phyloP scores from a whole-genome alignment of 1,140 invertebrate species.

The Helicoverpa armigera region DNA sequence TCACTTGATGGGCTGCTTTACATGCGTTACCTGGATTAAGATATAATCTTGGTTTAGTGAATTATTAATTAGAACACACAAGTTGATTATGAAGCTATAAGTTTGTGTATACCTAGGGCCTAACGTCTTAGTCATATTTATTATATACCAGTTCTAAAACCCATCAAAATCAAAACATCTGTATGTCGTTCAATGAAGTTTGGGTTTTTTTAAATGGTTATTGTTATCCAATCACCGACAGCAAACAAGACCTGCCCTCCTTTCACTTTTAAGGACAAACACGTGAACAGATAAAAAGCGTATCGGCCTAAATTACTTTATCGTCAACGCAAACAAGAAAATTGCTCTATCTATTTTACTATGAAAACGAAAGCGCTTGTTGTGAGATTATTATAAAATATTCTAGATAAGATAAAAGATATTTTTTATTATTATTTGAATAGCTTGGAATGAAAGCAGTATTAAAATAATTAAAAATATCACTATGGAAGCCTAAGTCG shows the following conservation, averaged over 20 bases:
- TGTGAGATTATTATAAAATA: neutral
- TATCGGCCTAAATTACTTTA: slow-evolving; percentile 18
- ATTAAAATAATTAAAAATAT: neutral
- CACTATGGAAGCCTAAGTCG: neutral
- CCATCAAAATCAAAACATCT: too few species aligned
- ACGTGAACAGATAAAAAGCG: neutral
- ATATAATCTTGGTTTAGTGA: too few species aligned
- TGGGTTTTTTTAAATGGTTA: neutral
- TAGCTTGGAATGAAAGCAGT: neutral
- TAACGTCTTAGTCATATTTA: too few species aligned
- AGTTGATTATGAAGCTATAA: too few species aligned
- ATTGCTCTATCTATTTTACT: neutral
- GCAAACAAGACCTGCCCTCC: neutral
- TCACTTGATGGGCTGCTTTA: too few species aligned
- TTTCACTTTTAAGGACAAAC: neutral
- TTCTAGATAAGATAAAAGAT: neutral
- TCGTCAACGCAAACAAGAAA: neutral
- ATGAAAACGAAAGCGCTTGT: neutral
- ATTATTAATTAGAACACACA: too few species aligned
- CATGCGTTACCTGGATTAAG: too few species aligned
- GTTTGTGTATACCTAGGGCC: too few species aligned
- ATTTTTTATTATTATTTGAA: neutral
- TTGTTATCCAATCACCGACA: neutral
- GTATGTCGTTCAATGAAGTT: too few species aligned
- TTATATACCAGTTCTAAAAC: too few species aligned